Conservation (phyloP, 2,888 invertebrate species). For the Nebria salina region DNA sequence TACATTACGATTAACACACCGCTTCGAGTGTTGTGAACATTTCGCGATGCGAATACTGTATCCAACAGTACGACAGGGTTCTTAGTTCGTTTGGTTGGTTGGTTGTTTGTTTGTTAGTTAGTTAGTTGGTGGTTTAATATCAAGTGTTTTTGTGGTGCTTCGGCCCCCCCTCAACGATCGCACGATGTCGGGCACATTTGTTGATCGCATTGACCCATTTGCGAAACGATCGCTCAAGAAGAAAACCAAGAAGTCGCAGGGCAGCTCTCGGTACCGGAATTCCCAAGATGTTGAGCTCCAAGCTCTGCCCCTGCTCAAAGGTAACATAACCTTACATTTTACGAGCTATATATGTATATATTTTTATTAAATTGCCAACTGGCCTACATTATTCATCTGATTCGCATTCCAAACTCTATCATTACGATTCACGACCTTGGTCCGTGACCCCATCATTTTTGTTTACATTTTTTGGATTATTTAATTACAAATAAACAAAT, state of each 20-base stretch:
- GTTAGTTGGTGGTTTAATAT: not conserved
- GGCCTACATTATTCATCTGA: not conserved
- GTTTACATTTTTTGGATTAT: not conserved
- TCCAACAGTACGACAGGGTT: not conserved
- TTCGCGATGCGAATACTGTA: slow-evolving; percentile 31
- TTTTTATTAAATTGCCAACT: not conserved
- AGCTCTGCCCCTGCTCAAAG: slow-evolving; percentile 96
- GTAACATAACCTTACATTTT: slow-evolving; percentile 63
- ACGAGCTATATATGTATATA: not conserved
- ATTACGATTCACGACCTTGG: not conserved
- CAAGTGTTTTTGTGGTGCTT: slow-evolving; percentile 57
- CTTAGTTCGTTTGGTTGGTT: not conserved
- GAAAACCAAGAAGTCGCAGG: slow-evolving; percentile 98
- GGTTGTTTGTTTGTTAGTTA: not conserved
- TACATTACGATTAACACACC: not conserved
- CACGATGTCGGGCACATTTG: slow-evolving; percentile 87
- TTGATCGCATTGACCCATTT: slow-evolving; percentile 99
- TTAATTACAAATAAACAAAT: not conserved
- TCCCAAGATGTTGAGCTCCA: slow-evolving; percentile 98
- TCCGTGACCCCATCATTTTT: not conserved
- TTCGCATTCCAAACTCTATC: not conserved
- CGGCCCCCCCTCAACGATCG: slow-evolving; percentile 58
- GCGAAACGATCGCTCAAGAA: slow-evolving; percentile 97
- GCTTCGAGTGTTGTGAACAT: not conserved
- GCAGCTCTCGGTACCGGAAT: slow-evolving; percentile 97